Conservation (phyloP, 1,140 invertebrate genomes). For the Drosophila teissieri region DNA sequence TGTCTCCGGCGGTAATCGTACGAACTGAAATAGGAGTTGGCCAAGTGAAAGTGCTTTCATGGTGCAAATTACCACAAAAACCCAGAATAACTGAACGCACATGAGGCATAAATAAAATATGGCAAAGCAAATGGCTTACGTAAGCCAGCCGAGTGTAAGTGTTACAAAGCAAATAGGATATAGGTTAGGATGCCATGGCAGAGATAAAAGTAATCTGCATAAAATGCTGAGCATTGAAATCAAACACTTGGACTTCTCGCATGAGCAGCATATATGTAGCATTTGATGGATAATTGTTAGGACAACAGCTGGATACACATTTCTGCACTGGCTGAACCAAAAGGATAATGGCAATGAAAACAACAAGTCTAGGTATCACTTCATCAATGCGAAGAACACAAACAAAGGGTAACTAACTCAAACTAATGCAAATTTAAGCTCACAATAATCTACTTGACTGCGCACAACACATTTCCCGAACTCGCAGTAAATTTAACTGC, state of each 20-base stretch:
- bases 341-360: neutral
- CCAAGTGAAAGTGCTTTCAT: constrained; percentile 14
- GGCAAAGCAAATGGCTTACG: constrained; percentile 9
- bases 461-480: neutral
- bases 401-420: neutral
- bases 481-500: neutral
- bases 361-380: neutral
- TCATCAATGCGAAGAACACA: neutral
- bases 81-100: constrained; percentile 1
- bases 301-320: too few relatives aligned
- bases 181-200: too few relatives aligned
- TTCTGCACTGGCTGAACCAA: neutral
- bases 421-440: neutral
- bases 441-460: neutral
- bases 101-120: constrained; percentile 13
- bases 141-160: neutral
- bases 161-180: neutral
- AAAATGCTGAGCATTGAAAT: neutral
- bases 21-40: constrained; percentile 18
- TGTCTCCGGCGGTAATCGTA: constrained; percentile 41
- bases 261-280: neutral
- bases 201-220: too few relatives aligned
- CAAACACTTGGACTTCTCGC: neutral
- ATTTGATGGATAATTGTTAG: neutral
- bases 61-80: constrained; percentile 24